phyloP scores from a whole-genome alignment of 1,140 invertebrate species.

The Daktulosphaira vitifoliae region DNA sequence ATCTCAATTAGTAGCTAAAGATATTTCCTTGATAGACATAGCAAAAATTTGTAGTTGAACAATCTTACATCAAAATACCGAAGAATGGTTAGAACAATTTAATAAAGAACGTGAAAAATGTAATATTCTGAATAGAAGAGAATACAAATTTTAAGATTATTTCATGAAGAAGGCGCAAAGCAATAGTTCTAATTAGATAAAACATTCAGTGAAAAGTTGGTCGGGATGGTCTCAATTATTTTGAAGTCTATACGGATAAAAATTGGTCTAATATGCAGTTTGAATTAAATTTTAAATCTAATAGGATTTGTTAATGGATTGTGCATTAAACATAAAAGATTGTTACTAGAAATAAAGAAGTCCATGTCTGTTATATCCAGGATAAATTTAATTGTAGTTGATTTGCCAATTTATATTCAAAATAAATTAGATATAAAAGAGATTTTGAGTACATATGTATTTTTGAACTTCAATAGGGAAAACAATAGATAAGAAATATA shows the following conservation, averaged over 20 bases:
- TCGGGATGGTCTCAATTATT: no score
- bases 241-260: no score
- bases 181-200: background rate
- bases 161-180: background rate
- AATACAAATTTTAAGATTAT: background rate
- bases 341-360: background rate
- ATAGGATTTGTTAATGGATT: background rate
- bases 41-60: no score
- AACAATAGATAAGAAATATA: background rate
- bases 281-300: no score
- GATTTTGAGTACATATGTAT: background rate
- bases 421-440: constrained; percentile 3
- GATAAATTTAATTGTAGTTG: constrained; percentile 1
- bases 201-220: background rate
- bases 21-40: no score
- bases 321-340: background rate
- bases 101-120: background rate
- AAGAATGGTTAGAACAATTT: background rate
- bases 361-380: background rate
- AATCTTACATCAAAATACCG: background rate
- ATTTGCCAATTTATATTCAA: background rate
- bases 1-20: no score
- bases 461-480: background rate
- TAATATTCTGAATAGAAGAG: background rate
- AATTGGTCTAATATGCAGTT: no score